A percentile compares a stretch with the other conserved stretches of the same genome.
phyloP scores from a whole-genome alignment of 2,113 vertebrate genomes.

The Aspiorhynchus laticeps region DNA sequence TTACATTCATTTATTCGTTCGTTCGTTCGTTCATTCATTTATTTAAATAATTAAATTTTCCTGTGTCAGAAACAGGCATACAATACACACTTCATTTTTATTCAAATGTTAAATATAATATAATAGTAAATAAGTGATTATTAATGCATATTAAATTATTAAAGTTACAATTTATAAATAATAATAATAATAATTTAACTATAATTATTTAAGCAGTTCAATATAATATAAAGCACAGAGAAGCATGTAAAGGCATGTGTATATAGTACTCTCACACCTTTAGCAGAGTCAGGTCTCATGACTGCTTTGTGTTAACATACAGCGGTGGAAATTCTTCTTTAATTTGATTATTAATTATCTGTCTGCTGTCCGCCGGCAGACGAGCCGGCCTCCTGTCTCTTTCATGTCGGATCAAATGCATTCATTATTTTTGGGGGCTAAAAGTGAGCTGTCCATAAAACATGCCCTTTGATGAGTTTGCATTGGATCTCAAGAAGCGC shows the following conservation, averaged over 20 bases:
- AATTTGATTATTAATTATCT: constrained; percentile 14
- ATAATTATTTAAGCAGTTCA: not conserved
- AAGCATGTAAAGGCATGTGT: no score
- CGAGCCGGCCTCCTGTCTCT: not conserved
- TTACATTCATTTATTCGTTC: no score
- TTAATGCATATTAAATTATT: not conserved
- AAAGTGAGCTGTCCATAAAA: constrained; percentile 11
- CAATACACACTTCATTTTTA: not conserved
- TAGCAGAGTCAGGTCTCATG: not conserved
- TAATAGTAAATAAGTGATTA: not conserved
- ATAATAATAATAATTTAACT: not conserved
- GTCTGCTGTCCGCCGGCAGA: not conserved
- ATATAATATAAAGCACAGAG: not conserved
- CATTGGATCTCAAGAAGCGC: not conserved
- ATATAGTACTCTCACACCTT: not conserved
- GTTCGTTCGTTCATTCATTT: no score
- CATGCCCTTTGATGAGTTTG: constrained; percentile 9
- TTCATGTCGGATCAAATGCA: constrained; percentile 25
- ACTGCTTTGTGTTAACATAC: not conserved
- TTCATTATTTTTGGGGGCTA: constrained; percentile 1
- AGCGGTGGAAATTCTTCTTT: not conserved
- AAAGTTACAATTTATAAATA: not conserved
- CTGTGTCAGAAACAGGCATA: not conserved
- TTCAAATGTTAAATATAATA: not conserved
- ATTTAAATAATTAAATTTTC: no score